These are phyloP conservation scores for Drosophila melanosoma DNA, from an alignment of 2,888 invertebrate genomes.

Conservation along the genomic window DNA sequence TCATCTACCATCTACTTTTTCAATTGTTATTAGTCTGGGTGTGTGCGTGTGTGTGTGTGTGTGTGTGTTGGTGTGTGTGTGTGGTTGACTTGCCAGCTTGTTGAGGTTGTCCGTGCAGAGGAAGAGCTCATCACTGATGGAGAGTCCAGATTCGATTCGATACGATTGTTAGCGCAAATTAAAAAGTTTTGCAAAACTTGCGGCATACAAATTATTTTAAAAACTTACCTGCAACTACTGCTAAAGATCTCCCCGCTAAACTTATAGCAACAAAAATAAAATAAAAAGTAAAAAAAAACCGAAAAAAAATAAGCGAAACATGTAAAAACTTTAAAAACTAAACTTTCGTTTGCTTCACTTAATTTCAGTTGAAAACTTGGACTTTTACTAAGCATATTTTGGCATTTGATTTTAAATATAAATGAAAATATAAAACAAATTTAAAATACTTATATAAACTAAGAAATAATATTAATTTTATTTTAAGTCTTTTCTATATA, in stretches of 20 bases:
- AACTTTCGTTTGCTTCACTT: background rate
- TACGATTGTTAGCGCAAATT: conserved; percentile 64
- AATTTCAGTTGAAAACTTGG: background rate
- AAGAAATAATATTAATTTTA: too few species aligned
- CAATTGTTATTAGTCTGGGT: conserved; percentile 5
- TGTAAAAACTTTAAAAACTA: background rate
- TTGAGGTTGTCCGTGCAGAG: conserved; percentile 51
- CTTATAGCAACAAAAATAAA: background rate
- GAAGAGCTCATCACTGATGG: conserved; percentile 37
- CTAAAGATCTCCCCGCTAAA: background rate
- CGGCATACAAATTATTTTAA: conserved; percentile 69
- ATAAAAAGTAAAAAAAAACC: background rate
- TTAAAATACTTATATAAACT: rapidly evolving
- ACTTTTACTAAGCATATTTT: background rate
- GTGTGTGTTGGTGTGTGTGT: background rate
- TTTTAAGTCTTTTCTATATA: background rate
- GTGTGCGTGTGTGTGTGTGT: background rate
- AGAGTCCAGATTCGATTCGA: conserved; percentile 54
- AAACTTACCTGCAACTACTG: conserved; percentile 59
- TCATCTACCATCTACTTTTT: conserved; percentile 19
- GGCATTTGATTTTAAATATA: background rate
- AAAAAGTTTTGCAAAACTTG: conserved; percentile 67
- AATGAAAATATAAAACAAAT: background rate
- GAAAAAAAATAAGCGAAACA: background rate
- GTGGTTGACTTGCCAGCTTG: conserved; percentile 67